Base-by-base conservation (phyloP, 2,797 vertebrate genomes). In the Ispidina picta region DNA sequence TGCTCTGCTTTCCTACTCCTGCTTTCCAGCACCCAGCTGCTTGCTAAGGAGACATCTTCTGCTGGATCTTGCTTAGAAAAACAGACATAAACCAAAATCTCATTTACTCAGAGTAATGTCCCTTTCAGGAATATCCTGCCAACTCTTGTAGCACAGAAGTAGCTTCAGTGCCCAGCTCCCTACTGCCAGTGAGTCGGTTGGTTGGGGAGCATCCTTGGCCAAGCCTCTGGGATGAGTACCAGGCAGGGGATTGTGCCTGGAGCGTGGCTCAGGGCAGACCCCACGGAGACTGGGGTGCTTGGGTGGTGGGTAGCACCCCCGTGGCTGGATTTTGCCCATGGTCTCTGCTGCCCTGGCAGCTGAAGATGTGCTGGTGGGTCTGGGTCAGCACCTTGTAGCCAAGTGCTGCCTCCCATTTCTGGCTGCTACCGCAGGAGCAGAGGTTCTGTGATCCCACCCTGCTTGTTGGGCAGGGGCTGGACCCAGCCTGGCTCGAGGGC, bases 291-390 rank as follows among this genome's bases (percentile, higher is more conserved):
- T 6, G 37, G 28, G 49, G 15, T 6, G 63, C 37, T 39, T 0
- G 56, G 31, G 12, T 0, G 0, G n/a, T 23, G 37, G 51, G 43
- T 37, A 37, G 74, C 44, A 16, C 15, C 0, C 2, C 43, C 51
- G 35, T 0, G 2, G 37, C 44, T 28, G 44, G 35, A 6, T 59
- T 18, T 28, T 31, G 29, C 22, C 28, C 7, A 9, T 28, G 49
- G 35, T 26, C 13, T 19, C 51, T 3, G 7, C 44, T 65, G 83
- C 28, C 22, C 4, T 19, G 28, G 44, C 0, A 0, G n/a, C 5
- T 52, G 44, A 20, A 37, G 46, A 37, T 7, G 37, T 20, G 25
- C 46, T 41, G 5, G 39, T 35, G 54, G 52, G 28, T 60, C 28
- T 33, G 1, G 4, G 11, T 22, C 15, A 12, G 19, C 17, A 23